Evolutionary conservation across 2,113 vertebrate species (phyloP).

Genomic region (Tachysurus vachellii): DNA sequence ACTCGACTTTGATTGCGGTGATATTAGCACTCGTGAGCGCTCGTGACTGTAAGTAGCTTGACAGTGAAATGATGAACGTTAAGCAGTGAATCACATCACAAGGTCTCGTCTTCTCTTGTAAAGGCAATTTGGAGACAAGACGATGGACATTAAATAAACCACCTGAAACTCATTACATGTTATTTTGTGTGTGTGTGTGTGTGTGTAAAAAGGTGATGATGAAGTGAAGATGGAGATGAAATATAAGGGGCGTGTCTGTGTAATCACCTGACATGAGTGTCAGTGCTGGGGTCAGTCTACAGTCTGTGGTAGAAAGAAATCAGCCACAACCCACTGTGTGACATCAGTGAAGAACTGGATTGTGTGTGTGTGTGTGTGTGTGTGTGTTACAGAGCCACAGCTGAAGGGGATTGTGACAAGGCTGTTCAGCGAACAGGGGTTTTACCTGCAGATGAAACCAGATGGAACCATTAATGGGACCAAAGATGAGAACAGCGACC

Average conservation of each 20-base stretch:
- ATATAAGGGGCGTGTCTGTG: neutral
- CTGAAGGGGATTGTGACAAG: slow-evolving; percentile 99
- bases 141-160: neutral
- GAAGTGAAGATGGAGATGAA: neutral
- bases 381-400: slow-evolving; percentile 85
- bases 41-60: neutral
- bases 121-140: neutral
- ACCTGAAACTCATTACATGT: neutral
- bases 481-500: slow-evolving; percentile 98
- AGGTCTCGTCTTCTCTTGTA: neutral
- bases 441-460: slow-evolving; percentile 95
- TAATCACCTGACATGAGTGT: neutral
- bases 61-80: neutral
- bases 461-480: slow-evolving; percentile 91
- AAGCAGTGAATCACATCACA: neutral
- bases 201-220: neutral
- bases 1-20: neutral
- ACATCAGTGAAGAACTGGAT: neutral
- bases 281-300: neutral
- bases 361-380: slow-evolving; percentile 34
- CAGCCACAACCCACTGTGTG: neutral
- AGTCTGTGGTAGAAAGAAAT: neutral
- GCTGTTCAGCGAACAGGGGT: slow-evolving; percentile 98
- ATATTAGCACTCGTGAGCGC: neutral
- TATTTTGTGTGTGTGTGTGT: neutral